Evolutionary conservation across 2,113 vertebrate genomes (phyloP), one percentile per base, ranked within the genome.

Genomic region (Trichomycterus rosablanca): DNA sequence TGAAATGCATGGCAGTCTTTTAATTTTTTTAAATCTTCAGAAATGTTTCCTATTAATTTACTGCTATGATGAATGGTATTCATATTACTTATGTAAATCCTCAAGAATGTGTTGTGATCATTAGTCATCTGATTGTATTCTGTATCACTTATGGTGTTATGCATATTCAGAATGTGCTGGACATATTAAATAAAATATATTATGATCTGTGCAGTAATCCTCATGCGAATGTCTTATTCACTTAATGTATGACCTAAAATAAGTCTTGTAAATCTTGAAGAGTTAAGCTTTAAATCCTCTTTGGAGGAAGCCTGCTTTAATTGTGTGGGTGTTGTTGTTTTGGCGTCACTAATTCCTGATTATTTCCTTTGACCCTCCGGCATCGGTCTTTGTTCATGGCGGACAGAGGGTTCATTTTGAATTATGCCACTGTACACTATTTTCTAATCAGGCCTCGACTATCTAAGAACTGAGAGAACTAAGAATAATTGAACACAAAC

Each of bases 281-380:
- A 85, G 80, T 85, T 86, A 86, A 89, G 81, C 87, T 84, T 66
- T 72, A 89, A 89, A 89, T 88, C 87, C 87, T 84, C 84, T 88
- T 87, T 86, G 76, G 78, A 78, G 71, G 78, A 81, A 80, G 79
- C 74, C 65, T 24, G 68, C 80, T 78, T 70, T 85, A 84, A 86
- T 84, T 81, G 19, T 76, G 63, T 77, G 81, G 84, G 85, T 87
- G 84, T 83, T 86, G 81, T 86, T 86, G 78, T 86, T 84, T 81
- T 77, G 58, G 64, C 79, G 71, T 70, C 70, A 76, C 75, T 80
- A 85, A 83, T 83, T 82, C 80, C 66, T 74, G n/a, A 51, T 71
- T 78, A 80, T 83, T 81, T 78, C 74, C 56, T 49, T 62, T 83
- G 83, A 82, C 79, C 72, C 71, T 74, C 70, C n/a, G 58, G 40